Evolutionary conservation across 2,888 invertebrate species (phyloP).

Genomic region (Sarcophaga caerulescens): DNA sequence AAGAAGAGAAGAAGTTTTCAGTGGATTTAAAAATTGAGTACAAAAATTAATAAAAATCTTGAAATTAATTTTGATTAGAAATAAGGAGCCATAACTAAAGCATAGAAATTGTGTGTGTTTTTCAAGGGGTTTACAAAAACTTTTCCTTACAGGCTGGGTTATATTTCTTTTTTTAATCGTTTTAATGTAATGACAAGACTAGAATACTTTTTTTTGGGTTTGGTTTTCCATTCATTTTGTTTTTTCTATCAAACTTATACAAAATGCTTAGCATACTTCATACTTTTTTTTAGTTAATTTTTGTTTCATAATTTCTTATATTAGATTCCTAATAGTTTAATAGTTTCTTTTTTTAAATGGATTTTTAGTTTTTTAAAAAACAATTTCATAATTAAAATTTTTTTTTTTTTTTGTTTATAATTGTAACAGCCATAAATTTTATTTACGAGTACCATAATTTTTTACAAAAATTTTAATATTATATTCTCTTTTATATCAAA

Average conservation of each 20-base stretch:
- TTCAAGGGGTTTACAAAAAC: too few relatives aligned
- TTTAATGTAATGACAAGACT: slow-evolving; percentile 17
- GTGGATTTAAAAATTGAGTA: too few relatives aligned
- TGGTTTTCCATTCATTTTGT: neutral
- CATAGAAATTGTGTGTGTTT: too few relatives aligned
- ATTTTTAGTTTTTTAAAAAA: neutral
- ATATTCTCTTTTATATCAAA: neutral
- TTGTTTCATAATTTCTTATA: neutral
- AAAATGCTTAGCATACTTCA: slow-evolving; percentile 38
- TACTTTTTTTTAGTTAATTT: slow-evolving; percentile 13
- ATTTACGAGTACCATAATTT: neutral
- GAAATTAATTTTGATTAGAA: too few relatives aligned
- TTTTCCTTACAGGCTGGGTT: too few relatives aligned
- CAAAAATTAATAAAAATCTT: too few relatives aligned
- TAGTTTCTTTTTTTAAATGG: slow-evolving; percentile 11
- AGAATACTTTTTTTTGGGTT: slow-evolving; percentile 26
- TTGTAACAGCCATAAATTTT: slow-evolving; percentile 54
- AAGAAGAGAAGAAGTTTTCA: too few relatives aligned
- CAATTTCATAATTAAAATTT: neutral
- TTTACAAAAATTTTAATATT: slow-evolving; percentile 28
- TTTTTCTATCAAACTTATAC: neutral
- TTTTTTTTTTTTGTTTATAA: slow-evolving; percentile 36
- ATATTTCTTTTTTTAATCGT: neutral
- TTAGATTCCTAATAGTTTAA: neutral
- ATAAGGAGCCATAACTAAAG: too few relatives aligned